These are phyloP conservation scores for Boulengerochromis microlepis DNA, from an alignment of 2,113 vertebrate species.

Conservation along the genomic window DNA sequence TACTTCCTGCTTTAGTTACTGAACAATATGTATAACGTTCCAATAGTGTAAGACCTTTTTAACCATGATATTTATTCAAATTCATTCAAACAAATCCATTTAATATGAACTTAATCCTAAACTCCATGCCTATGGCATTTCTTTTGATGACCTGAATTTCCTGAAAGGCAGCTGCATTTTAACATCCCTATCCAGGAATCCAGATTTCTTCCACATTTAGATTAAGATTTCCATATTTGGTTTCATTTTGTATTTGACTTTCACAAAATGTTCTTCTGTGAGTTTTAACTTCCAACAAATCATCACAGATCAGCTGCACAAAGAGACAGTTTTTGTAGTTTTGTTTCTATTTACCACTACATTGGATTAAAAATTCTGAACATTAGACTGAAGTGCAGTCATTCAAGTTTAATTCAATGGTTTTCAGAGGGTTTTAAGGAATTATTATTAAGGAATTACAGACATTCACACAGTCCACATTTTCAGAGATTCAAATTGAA, in stretches of 20 bases:
- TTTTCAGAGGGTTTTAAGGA: not conserved
- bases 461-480: not conserved
- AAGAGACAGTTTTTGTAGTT: not conserved
- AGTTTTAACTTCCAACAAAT: not conserved
- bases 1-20: not conserved
- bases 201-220: not conserved
- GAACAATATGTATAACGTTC: not conserved
- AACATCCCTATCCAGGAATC: not conserved
- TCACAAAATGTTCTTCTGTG: not conserved
- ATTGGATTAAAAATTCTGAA: not conserved
- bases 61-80: not conserved
- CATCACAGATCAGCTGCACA: not conserved
- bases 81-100: not conserved
- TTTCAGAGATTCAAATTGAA: not conserved
- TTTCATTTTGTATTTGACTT: not conserved
- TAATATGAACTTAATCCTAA: not conserved
- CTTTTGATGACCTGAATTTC: not conserved
- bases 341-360: not conserved
- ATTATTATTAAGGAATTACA: not conserved
- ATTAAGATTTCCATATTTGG: not conserved
- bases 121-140: not conserved
- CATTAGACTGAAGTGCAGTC: not conserved
- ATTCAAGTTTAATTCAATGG: not conserved
- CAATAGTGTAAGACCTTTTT: not conserved
- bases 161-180: not conserved